phyloP scores from a whole-genome alignment of 2,113 vertebrate species.

The Datnioides undecimradiatus region DNA sequence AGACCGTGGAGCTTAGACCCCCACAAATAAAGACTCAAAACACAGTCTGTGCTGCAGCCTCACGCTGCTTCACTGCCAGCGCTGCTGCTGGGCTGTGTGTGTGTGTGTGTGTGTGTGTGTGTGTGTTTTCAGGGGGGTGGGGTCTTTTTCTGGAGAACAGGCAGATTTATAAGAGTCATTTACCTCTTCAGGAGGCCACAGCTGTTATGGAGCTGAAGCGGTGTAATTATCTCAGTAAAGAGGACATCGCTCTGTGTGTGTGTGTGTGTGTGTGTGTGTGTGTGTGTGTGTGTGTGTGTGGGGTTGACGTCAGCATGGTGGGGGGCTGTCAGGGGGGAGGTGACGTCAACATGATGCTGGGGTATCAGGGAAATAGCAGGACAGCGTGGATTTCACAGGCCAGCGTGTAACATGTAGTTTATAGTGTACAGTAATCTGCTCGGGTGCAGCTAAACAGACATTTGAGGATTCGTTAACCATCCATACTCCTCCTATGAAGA shows the following conservation, averaged over 20 bases:
- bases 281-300: slow-evolving; percentile 3
- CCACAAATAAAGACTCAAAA: slow-evolving; percentile 45
- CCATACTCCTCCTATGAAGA: neutral
- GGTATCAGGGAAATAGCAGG: neutral
- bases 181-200: slow-evolving; percentile 68
- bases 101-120: slow-evolving; percentile 19
- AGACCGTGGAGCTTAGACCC: slow-evolving; percentile 11
- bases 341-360: neutral
- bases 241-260: slow-evolving; percentile 46
- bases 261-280: slow-evolving; percentile 24
- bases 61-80: slow-evolving; percentile 21
- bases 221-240: slow-evolving; percentile 72
- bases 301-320: neutral
- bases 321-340: neutral
- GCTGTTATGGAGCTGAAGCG: slow-evolving; percentile 61
- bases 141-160: slow-evolving; percentile 13
- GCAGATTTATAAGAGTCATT: slow-evolving; percentile 67
- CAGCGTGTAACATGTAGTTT: neutral
- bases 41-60: neutral
- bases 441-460: neutral
- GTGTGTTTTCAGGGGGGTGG: slow-evolving; percentile 9
- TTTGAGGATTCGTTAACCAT: too few relatives aligned
- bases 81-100: neutral
- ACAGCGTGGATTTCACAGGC: neutral
- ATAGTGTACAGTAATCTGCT: neutral